Percentiles rank a stretch among this genome's conserved stretches.
These are phyloP conservation scores for Uloborus plumipes DNA, from an alignment of 2,888 invertebrate species.

Conservation along the genomic window DNA sequence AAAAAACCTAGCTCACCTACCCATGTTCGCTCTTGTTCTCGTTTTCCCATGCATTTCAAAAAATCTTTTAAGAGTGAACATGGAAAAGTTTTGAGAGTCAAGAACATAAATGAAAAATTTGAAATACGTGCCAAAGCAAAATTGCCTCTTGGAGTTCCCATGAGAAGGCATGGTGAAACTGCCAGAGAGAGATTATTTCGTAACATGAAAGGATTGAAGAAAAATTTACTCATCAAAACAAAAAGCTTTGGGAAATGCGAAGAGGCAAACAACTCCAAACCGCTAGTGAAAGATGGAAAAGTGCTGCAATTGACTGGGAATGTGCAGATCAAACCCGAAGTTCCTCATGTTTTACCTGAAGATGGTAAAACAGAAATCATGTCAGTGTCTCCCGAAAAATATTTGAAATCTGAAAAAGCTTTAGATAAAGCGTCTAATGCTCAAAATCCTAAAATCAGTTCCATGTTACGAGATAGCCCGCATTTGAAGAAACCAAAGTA, in stretches of 20 bases:
- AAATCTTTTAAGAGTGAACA: constrained; percentile 57
- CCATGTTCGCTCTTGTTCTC: constrained; percentile 65
- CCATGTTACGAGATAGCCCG: constrained; percentile 57
- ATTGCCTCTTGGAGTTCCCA: constrained; percentile 40
- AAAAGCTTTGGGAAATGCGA: constrained; percentile 49
- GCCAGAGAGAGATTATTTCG: constrained; percentile 66
- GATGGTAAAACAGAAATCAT: constrained; percentile 36
- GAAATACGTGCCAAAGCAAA: constrained; percentile 47
- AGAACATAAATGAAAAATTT: constrained; percentile 59
- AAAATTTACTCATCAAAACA: constrained; percentile 56
- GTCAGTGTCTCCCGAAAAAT: constrained; percentile 29
- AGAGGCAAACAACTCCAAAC: constrained; percentile 30
- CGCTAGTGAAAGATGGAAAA: constrained; percentile 35
- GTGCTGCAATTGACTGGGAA: constrained; percentile 24
- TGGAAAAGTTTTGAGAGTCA: constrained; percentile 51
- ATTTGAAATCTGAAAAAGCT: constrained; percentile 33
- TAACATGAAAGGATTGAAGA: constrained; percentile 66
- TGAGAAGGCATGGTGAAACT: constrained; percentile 63
- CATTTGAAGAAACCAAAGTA: constrained; percentile 67
- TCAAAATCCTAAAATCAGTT: constrained; percentile 56
- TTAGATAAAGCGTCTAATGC: constrained; percentile 26
- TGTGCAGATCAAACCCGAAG: constrained; percentile 53
- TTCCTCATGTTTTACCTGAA: constrained; percentile 40
- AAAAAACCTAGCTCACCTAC: constrained; percentile 43
- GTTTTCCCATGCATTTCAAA: constrained; percentile 61